A percentile compares a stretch with the other conserved stretches of the same genome.
These are phyloP conservation scores for Cephus pygmeus DNA, from an alignment of 2,888 invertebrate species.

Conservation along the genomic window DNA sequence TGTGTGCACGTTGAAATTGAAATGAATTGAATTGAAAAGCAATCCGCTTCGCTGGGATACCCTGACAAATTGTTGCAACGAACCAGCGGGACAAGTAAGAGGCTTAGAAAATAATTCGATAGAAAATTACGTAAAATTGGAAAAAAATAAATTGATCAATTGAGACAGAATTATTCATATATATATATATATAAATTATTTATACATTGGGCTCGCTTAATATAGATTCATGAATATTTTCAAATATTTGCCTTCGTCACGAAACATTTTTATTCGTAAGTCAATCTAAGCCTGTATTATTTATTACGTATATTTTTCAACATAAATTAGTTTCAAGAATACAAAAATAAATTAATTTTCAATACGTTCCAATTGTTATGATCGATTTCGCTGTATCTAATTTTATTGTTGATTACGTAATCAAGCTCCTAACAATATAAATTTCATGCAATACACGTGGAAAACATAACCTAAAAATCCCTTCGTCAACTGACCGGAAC, in stretches of 20 bases:
- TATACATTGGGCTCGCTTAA: not conserved
- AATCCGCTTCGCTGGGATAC: not conserved
- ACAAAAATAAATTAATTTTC: fast-evolving
- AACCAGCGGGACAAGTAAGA: not conserved
- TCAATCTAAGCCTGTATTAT: not conserved
- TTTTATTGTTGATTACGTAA: not conserved
- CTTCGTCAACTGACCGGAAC: not conserved
- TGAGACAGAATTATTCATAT: not conserved
- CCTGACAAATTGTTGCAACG: not conserved
- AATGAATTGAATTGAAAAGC: not conserved
- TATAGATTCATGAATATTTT: not conserved
- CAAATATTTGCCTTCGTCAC: not conserved
- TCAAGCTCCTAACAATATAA: not conserved
- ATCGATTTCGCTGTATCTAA: not conserved
- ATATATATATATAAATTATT: not conserved
- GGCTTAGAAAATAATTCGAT: not conserved
- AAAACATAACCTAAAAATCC: not conserved
- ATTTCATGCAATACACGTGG: not conserved
- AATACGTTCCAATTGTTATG: not conserved
- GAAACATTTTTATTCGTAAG: not conserved
- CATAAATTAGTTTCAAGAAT: no score
- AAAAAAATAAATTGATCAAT: not conserved
- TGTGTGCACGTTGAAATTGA: not conserved
- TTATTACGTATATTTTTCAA: not conserved
- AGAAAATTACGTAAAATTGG: not conserved